phyloP scores from a whole-genome alignment of 1,140 invertebrate species.

The Aphelinus certus region DNA sequence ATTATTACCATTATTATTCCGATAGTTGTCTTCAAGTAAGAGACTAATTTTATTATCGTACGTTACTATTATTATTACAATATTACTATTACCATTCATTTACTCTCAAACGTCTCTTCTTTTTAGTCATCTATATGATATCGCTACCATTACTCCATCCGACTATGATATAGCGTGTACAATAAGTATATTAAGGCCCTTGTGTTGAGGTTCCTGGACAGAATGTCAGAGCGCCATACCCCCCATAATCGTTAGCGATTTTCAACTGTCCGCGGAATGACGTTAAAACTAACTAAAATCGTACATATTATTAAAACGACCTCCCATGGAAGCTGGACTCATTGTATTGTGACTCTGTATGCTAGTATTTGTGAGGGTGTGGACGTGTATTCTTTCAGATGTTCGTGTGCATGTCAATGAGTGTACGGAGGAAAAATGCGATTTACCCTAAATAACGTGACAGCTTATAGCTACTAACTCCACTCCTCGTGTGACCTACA shows the following conservation, averaged over 20 bases:
- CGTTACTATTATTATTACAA: constrained; percentile 39
- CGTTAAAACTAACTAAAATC: constrained; percentile 23
- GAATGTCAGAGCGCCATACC: constrained; percentile 41
- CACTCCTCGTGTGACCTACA: not conserved
- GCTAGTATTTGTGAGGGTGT: not conserved
- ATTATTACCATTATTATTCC: constrained; percentile 41
- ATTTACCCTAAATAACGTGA: constrained; percentile 13
- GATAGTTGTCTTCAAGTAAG: constrained; percentile 10
- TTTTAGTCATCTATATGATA: constrained; percentile 32
- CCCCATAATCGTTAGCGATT: constrained; percentile 43
- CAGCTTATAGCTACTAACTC: constrained; percentile 24
- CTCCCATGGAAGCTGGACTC: constrained; percentile 14
- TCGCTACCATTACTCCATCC: constrained; percentile 45
- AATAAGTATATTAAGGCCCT: constrained; percentile 62
- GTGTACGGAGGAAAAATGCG: constrained; percentile 19
- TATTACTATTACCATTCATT: constrained; percentile 40
- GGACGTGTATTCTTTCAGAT: not conserved
- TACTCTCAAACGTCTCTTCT: constrained; percentile 30
- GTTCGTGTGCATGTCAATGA: not conserved
- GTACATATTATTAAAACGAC: constrained; percentile 11
- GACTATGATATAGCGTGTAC: constrained; percentile 48
- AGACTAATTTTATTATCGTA: constrained; percentile 28
- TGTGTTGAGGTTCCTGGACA: constrained; percentile 57
- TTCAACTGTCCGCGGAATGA: constrained; percentile 51
- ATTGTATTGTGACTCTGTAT: not conserved